These are phyloP conservation scores for Nymphalis io DNA, from an alignment of 1,140 invertebrate genomes.

Conservation along the genomic window DNA sequence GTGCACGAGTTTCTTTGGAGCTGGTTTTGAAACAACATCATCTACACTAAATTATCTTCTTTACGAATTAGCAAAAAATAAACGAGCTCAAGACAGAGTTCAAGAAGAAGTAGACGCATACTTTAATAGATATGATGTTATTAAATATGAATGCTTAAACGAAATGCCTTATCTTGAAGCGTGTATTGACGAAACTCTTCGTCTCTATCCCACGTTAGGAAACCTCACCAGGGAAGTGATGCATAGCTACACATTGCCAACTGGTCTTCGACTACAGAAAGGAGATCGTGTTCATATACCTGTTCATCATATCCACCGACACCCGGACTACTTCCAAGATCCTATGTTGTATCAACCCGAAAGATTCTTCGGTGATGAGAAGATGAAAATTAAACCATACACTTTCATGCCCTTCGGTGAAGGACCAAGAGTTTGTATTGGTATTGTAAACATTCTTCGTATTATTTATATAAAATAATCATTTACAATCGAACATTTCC, in stretches of 20 bases:
- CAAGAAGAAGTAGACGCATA: conserved; percentile 40
- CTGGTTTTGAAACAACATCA: conserved; percentile 46
- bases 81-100: conserved; percentile 28
- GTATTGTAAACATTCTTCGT: conserved; percentile 21
- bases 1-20: conserved; percentile 39
- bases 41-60: conserved; percentile 38
- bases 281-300: too few relatives aligned
- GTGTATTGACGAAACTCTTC: not conserved
- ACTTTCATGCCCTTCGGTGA: conserved; percentile 81
- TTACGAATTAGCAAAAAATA: conserved; percentile 40
- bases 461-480: too few relatives aligned
- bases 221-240: conserved; percentile 35
- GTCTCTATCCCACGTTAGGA: conserved; percentile 55
- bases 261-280: conserved; percentile 36
- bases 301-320: too few relatives aligned
- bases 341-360: conserved; percentile 62
- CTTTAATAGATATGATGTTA: conserved; percentile 22
- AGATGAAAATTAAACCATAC: conserved; percentile 51
- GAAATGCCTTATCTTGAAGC: not conserved
- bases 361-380: conserved; percentile 67
- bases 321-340: too few relatives aligned
- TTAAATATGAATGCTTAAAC: conserved; percentile 33
- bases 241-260: conserved; percentile 39
- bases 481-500: too few relatives aligned
- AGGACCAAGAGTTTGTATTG: conserved; percentile 68